phyloP scores from a whole-genome alignment of 2,113 vertebrate species.

The Murina feae region DNA sequence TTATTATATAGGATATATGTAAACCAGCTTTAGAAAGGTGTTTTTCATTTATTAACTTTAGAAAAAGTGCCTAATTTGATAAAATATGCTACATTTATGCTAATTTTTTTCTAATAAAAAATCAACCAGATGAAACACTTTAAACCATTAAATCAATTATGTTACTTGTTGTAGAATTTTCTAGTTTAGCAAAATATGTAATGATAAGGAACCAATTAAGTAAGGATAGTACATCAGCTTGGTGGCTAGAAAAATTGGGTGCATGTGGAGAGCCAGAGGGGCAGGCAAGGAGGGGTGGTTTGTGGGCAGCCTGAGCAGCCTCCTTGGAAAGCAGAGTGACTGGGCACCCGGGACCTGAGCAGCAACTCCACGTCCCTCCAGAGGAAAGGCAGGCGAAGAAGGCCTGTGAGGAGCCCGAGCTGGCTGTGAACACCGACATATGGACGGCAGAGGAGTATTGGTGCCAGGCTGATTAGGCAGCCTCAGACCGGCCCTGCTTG shows the following conservation, averaged over 20 bases:
- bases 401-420: background rate
- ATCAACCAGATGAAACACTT: background rate
- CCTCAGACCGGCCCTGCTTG: background rate
- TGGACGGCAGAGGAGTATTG: background rate
- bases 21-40: background rate
- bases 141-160: background rate
- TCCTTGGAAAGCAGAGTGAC: background rate
- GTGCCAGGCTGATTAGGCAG: background rate
- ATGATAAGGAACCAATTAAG: background rate
- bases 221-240: background rate
- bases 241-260: background rate
- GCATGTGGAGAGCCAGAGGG: background rate
- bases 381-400: background rate
- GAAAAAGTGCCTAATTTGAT: background rate
- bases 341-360: background rate
- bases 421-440: background rate
- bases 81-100: background rate
- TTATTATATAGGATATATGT: background rate
- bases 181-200: background rate
- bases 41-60: conserved; percentile 2
- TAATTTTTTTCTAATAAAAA: conserved; percentile 33
- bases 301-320: background rate
- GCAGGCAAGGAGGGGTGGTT: background rate
- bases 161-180: background rate
- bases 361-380: background rate